A percentile compares a stretch with the other conserved stretches of the same genome.
Evolutionary conservation across 1,140 invertebrate species (phyloP).

Genomic region (Drosophila aff.): DNA sequence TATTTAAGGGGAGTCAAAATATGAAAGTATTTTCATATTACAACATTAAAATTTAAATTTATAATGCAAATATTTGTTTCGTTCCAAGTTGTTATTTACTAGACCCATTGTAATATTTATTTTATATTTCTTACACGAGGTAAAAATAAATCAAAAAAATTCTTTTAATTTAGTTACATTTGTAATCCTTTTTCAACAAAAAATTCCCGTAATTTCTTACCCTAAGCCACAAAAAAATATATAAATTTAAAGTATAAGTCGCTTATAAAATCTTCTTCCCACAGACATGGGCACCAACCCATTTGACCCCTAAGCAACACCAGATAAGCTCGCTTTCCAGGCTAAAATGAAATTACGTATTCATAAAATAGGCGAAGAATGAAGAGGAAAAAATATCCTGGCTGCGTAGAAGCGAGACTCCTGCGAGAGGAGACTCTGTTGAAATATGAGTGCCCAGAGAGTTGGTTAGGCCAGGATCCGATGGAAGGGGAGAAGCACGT

Average conservation of each 20-base stretch:
- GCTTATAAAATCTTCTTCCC: neutral
- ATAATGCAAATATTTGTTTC: too few species aligned
- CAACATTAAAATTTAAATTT: too few species aligned
- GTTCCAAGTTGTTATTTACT: too few species aligned
- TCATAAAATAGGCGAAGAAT: slow-evolving; percentile 35
- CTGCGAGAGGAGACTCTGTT: slow-evolving; percentile 33
- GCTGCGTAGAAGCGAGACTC: slow-evolving; percentile 2
- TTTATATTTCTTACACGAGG: too few species aligned
- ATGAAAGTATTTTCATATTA: neutral
- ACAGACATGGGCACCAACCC: neutral
- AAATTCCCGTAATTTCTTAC: neutral
- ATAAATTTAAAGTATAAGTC: neutral
- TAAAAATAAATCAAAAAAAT: too few species aligned
- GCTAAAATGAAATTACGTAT: slow-evolving; percentile 58
- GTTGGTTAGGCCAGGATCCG: slow-evolving; percentile 1
- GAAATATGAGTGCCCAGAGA: slow-evolving; percentile 48
- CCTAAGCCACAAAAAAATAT: neutral
- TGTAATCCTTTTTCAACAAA: neutral
- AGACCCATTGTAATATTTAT: too few species aligned
- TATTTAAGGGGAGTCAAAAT: neutral
- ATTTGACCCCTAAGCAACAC: slow-evolving; percentile 5
- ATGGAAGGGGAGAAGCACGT: neutral
- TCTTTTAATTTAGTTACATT: too few species aligned
- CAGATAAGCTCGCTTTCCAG: slow-evolving; percentile 26
- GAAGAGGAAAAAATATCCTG: slow-evolving; percentile 8